phyloP scores from a whole-genome alignment of 2,797 vertebrate genomes.

The Microctenopoma steveboyesi region DNA sequence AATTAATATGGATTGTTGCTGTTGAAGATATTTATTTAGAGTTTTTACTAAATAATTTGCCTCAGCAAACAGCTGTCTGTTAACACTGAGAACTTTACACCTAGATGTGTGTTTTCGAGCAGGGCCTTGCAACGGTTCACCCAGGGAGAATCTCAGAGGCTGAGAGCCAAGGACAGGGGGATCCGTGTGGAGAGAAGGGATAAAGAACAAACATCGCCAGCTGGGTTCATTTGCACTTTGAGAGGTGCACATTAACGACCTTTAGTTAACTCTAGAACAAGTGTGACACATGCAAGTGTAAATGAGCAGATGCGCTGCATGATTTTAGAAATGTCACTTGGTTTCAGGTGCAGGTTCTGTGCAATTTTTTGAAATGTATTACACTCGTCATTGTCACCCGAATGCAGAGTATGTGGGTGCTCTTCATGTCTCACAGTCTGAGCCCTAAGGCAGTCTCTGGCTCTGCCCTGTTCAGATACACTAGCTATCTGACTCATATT shows the following conservation, averaged over 20 bases:
- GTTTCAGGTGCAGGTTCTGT: conserved; percentile 12
- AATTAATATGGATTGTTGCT: neutral
- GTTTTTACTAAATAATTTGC: neutral
- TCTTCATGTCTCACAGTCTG: conserved; percentile 27
- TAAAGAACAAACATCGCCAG: conserved; percentile 15
- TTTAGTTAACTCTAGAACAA: conserved; percentile 16
- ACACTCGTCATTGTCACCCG: conserved; percentile 22
- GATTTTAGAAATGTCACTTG: conserved; percentile 20
- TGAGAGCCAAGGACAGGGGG: conserved; percentile 19
- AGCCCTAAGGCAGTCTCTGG: conserved; percentile 31
- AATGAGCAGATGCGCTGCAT: conserved; percentile 41
- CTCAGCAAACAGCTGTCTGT: conserved; percentile 13
- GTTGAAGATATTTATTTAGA: neutral
- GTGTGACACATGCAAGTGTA: conserved; percentile 31
- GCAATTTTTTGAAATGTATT: conserved; percentile 12
- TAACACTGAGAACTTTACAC: conserved; percentile 19
- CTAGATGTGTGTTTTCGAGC: conserved; percentile 27
- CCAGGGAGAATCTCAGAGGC: conserved; percentile 24
- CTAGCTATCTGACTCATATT: conserved; percentile 59
- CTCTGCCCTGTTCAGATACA: conserved; percentile 39
- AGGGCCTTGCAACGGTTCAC: conserved; percentile 21
- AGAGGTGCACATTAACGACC: conserved; percentile 52
- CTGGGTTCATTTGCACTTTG: conserved; percentile 40
- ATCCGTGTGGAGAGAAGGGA: conserved; percentile 27
- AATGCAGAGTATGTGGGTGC: conserved; percentile 16